Conservation (phyloP, 2,113 vertebrate species). For the Pholis gunnellus region DNA sequence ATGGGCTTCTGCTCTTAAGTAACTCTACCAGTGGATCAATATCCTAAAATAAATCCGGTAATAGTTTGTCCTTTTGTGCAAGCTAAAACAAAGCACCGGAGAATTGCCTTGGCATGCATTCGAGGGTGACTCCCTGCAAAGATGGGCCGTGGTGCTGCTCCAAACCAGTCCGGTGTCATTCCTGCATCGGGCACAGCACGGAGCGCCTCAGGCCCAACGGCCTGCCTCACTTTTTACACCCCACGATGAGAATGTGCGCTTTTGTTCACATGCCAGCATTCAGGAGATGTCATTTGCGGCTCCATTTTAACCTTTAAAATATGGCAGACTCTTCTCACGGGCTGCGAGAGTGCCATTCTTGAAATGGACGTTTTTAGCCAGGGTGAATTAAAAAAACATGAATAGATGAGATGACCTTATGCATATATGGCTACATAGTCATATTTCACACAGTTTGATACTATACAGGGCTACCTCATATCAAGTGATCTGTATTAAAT, state of each 20-base stretch:
- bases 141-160: slow-evolving; percentile 52
- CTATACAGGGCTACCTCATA: background rate
- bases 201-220: slow-evolving; percentile 79
- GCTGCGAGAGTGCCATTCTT: background rate
- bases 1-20: background rate
- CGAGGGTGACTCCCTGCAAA: slow-evolving; percentile 64
- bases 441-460: background rate
- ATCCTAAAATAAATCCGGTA: background rate
- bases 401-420: background rate
- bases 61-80: slow-evolving; percentile 37
- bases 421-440: background rate
- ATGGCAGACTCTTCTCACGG: background rate
- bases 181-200: slow-evolving; percentile 77
- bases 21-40: background rate
- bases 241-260: slow-evolving; percentile 48
- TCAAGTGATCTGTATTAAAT: background rate
- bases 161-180: slow-evolving; percentile 86
- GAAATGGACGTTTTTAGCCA: background rate
- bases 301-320: background rate
- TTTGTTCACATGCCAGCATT: slow-evolving; percentile 18
- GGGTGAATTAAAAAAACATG: background rate
- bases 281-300: background rate
- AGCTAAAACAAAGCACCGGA: slow-evolving; percentile 55
- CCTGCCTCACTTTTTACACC: slow-evolving; percentile 46
- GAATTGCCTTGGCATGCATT: slow-evolving; percentile 57